Evolutionary conservation across 2,113 vertebrate species (phyloP), one percentile per base, ranked within the genome.

Genomic region (Tonatia bakeri): DNA sequence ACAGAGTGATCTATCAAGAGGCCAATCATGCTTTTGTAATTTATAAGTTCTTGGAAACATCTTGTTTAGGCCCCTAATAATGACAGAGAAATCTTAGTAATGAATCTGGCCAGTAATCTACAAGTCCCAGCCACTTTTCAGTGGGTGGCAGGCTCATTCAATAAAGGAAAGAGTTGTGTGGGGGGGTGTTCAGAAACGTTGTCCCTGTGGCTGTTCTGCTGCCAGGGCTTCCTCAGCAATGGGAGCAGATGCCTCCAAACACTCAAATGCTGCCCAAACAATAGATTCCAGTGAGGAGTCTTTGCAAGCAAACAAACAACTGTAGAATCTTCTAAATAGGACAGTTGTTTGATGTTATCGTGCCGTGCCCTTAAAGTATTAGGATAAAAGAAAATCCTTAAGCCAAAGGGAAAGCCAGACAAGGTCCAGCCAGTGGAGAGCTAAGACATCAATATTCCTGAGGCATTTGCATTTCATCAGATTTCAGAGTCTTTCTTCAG

Each of bases 401-500:
- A 97, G 19, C 17, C 40, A 54, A 82, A 26, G 36, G 33, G 17
- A 43, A 75, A 5, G 87, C 31, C 17, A 95, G 59, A 45, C 65
- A 96, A 33, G 65, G 4, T 64, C 87, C 40, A 5, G 20, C 15
- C 33, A 12, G 73, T 69, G 75, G 92, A 93, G 56, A 80, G 47
- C 52, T 72, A n/a, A 10, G 11, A 36, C 52, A 86, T 86, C 87
- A 92, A 47, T 40, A 54, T 1, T 36, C 52, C 75, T 73, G 90
- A 86, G 93, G 75, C 10, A 52, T 97, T 98, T 97, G 97, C 94
- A 97, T 98, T 97, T 98, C 96, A 98, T 99, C 97, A 45, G 94
- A 96, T 99, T 99, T 99, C 98, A 98, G 90, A 59, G 98, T 94
- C 98, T 94, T 98, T 95, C 82, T 96, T 91, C 75, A 89, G 94